These are phyloP conservation scores for Eudyptes chrysolophus DNA, from an alignment of 2,113 vertebrate genomes.

Conservation along the genomic window DNA sequence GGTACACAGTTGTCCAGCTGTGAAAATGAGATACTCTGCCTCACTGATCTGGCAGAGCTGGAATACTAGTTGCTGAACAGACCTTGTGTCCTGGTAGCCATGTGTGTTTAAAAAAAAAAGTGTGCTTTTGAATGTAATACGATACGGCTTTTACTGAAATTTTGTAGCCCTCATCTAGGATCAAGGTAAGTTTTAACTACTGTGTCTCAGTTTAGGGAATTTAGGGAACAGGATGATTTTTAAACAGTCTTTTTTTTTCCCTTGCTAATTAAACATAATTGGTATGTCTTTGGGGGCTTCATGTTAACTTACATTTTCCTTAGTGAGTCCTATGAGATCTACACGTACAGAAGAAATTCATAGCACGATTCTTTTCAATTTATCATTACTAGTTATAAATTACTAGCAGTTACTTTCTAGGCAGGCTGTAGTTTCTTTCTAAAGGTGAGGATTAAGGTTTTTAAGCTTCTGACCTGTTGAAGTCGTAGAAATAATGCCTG, in stretches of 20 bases:
- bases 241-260: background rate
- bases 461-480: background rate
- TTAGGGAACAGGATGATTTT: background rate
- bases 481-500: background rate
- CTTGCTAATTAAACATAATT: background rate
- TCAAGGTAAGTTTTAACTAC: background rate
- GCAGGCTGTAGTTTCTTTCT: background rate
- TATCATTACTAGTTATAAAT: background rate
- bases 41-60: background rate
- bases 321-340: background rate
- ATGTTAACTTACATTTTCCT: background rate
- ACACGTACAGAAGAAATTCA: background rate
- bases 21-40: background rate
- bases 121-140: background rate
- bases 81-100: background rate
- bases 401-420: background rate
- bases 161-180: background rate
- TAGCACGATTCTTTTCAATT: background rate
- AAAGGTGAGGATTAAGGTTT: background rate
- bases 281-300: background rate
- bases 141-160: background rate
- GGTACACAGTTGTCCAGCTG: background rate
- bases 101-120: background rate
- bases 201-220: background rate
- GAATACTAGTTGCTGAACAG: background rate